A percentile compares a stretch with the other conserved stretches of the same genome.
Conservation (phyloP, 1,140 invertebrate species). For the Cherax quadricarinatus region DNA sequence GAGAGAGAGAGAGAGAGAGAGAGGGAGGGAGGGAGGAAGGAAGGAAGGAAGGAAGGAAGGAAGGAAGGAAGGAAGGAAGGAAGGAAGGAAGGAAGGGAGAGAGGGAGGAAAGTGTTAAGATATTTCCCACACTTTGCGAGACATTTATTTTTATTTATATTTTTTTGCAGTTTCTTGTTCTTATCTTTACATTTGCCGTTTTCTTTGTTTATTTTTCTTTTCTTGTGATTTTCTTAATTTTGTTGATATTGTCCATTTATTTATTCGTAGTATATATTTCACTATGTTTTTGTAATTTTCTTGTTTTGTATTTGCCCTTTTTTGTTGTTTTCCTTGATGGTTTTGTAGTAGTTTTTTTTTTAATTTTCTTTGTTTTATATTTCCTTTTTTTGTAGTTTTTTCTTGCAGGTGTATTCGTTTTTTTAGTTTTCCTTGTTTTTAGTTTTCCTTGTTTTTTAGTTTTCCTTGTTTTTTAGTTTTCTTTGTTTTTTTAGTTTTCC, state of each 20-base stretch:
- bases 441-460: not conserved
- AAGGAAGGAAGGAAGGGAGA: constrained; percentile 42
- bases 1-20: constrained; percentile 7
- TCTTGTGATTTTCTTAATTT: not conserved
- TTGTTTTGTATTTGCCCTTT: not conserved
- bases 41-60: constrained; percentile 39
- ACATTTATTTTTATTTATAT: not conserved
- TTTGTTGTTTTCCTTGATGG: not conserved
- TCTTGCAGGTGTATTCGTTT: not conserved
- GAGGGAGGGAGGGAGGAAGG: constrained; percentile 16
- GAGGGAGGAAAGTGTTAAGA: not conserved
- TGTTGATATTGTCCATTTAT: not conserved
- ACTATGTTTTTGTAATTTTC: not conserved
- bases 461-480: not conserved
- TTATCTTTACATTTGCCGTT: not conserved
- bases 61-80: constrained; percentile 36
- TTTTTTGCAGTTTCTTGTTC: not conserved
- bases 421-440: no score
- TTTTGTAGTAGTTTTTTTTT: not conserved
- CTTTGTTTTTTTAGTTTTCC: not conserved
- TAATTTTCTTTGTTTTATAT: not conserved
- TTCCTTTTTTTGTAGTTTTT: not conserved
- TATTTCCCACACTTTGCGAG: not conserved
- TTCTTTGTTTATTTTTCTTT: not conserved
- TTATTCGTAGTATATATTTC: not conserved